Conservation (phyloP, 2,797 vertebrate species). For the Apodemus agrarius region DNA sequence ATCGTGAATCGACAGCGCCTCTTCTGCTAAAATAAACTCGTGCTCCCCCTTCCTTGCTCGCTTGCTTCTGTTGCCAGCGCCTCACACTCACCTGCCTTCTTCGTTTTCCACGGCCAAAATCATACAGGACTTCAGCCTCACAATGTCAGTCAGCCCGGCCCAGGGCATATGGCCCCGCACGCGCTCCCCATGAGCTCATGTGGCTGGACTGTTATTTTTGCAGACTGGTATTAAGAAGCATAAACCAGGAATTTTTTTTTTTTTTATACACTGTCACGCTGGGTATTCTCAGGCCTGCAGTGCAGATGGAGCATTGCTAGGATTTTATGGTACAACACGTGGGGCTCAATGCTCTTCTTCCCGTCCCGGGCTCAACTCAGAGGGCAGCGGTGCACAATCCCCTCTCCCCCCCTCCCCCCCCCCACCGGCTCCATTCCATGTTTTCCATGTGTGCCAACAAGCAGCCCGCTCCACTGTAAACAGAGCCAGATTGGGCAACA, state of each 20-base stretch:
- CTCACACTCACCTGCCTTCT: slow-evolving; percentile 13
- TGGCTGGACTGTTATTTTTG: slow-evolving; percentile 85
- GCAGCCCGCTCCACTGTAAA: not conserved
- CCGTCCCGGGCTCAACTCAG: not conserved
- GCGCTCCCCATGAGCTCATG: slow-evolving; percentile 84
- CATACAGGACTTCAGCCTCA: not conserved
- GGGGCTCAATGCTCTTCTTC: not conserved
- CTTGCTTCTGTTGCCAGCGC: not conserved
- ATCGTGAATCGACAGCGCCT: not conserved
- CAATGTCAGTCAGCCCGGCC: slow-evolving; percentile 37
- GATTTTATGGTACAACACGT: slow-evolving; percentile 57
- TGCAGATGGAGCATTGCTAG: slow-evolving; percentile 80
- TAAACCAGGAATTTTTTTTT: slow-evolving; percentile 82
- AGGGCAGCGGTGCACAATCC: not conserved
- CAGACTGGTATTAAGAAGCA: slow-evolving; percentile 86
- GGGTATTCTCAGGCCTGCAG: slow-evolving; percentile 77
- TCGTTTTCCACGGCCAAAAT: not conserved
- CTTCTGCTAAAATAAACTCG: not conserved
- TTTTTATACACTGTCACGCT: slow-evolving; percentile 70
- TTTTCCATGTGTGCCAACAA: not conserved
- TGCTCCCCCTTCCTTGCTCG: not conserved
- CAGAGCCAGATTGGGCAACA: not conserved
- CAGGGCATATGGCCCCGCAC: slow-evolving; percentile 79
- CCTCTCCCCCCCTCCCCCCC: too few relatives aligned
- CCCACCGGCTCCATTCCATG: not conserved